Conservation (phyloP, 2,888 invertebrate species). For the Eubasilissa splendida region DNA sequence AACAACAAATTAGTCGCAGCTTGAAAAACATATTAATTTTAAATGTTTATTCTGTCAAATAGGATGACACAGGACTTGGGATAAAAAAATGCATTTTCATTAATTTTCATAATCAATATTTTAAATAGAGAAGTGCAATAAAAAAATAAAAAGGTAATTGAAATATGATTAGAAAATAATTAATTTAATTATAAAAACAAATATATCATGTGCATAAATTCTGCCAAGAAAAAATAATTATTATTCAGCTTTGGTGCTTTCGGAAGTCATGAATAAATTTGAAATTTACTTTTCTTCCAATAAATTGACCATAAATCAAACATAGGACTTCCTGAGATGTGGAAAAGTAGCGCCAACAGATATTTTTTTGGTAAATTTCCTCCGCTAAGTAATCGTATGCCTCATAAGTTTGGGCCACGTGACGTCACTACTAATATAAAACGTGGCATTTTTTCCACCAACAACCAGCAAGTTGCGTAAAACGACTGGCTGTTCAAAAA, state of each 20-base stretch:
- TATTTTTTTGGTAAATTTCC: neutral
- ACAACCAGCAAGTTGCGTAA: too few relatives aligned
- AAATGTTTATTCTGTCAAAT: too few relatives aligned
- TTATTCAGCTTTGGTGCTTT: neutral
- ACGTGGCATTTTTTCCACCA: slow-evolving; percentile 38
- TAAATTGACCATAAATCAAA: neutral
- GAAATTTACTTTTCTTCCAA: neutral
- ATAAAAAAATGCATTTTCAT: too few relatives aligned
- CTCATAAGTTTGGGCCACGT: slow-evolving; percentile 46
- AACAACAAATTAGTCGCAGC: too few relatives aligned
- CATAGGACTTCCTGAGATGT: neutral
- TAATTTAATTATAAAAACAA: neutral
- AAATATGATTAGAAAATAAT: neutral
- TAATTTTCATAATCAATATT: too few relatives aligned
- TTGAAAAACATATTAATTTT: too few relatives aligned
- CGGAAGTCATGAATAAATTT: neutral
- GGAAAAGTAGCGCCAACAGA: neutral
- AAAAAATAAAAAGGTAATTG: neutral
- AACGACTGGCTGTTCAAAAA: too few relatives aligned
- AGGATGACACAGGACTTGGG: too few relatives aligned
- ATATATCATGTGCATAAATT: neutral
- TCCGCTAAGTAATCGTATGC: slow-evolving; percentile 41
- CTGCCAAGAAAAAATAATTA: too few relatives aligned
- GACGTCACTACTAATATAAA: slow-evolving; percentile 47
- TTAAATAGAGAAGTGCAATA: neutral